Evolutionary conservation across 2,113 vertebrate species (phyloP).

Genomic region (Eulemur rufifrons): DNA sequence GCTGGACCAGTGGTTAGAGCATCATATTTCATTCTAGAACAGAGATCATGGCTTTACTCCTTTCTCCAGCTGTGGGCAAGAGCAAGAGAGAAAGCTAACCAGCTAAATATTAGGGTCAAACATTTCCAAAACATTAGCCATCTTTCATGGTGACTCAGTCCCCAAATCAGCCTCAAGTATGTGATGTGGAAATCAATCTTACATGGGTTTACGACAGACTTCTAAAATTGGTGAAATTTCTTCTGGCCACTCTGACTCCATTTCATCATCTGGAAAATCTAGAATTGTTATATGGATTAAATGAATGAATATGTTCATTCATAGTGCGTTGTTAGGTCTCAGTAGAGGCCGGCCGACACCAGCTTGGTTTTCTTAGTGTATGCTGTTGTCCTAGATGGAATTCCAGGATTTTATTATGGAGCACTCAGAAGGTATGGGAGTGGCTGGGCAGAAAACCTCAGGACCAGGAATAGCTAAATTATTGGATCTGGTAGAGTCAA

Average conservation of each 20-base stretch:
- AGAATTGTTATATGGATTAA: neutral
- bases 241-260: neutral
- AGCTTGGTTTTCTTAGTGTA: neutral
- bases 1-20: neutral
- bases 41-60: neutral
- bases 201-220: neutral
- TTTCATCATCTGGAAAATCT: neutral
- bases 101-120: neutral
- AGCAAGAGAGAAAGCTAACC: neutral
- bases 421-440: neutral
- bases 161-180: neutral
- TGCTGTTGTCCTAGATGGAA: neutral
- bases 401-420: neutral
- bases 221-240: neutral
- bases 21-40: neutral
- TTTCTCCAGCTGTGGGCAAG: neutral
- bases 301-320: neutral
- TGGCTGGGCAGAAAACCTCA: neutral
- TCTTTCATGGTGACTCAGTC: neutral
- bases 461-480: neutral
- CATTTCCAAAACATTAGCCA: neutral
- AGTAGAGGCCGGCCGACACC: neutral
- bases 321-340: neutral
- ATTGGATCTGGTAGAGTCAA: neutral
- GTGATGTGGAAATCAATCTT: neutral